Base-by-base conservation (phyloP, 1,140 invertebrate genomes). In the Drosophila punjabiensis region DNA sequence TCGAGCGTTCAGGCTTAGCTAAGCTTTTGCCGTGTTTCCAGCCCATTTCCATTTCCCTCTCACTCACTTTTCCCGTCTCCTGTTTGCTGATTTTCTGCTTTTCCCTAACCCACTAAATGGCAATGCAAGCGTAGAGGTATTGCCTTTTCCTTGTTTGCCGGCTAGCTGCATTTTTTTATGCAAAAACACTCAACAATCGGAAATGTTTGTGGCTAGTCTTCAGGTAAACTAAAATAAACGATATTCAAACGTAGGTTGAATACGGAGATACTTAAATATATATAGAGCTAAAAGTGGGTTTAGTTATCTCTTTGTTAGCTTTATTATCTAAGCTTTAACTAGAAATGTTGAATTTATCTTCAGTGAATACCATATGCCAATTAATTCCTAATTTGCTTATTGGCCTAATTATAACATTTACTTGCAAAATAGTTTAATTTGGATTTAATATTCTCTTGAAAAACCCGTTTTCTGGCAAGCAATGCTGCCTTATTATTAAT, bases 1-100 rank as follows among this genome's bases (percentile, higher is more conserved):
- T 88, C 85, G 73, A 87, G 58, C 84, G 85, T 87, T 71, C 20
- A 81, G 39, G 59, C 69, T 89, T 78, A 59, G 68, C 37, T 13
- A 70, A 67, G 65, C 43, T 62, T 52, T 70, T 56, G 20, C 37
- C 52, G 50, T 56, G 50, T 43, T 64, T 70, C 24, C 62, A 35
- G 11, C 41, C 33, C 30, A 39, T 53, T 55, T 50, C 28, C 64
- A 16, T 50, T 70, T 68, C 66, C 60, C 66, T 56, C 63, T 41
- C 53, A 74, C 59, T 41, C 43, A 50, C 35, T 69, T 59, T 82
- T 59, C 43, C 62, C 69, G 41, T 63, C 55, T 47, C 37, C 63
- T n/a, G 18, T 13, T 28, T 11, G 37, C 52, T 58, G n/a, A 45
- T 60, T 76, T 76, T 55, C 48, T 18, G n/a, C 68, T 47, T 71